Evolutionary conservation across 2,888 invertebrate species (phyloP).

Genomic region (Euzophera pinguis): DNA sequence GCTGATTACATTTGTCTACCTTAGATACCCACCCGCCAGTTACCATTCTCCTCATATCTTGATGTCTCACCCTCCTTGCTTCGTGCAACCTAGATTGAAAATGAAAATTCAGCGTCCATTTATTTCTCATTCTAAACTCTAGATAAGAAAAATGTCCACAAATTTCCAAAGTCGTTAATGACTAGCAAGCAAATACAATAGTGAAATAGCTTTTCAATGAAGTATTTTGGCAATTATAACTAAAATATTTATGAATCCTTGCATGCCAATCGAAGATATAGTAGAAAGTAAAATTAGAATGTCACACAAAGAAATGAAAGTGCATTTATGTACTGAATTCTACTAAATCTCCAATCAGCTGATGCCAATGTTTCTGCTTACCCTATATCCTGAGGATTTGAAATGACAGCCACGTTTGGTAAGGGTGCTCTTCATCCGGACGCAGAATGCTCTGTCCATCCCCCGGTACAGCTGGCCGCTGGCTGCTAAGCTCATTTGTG

Average conservation of each 20-base stretch:
- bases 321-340: neutral
- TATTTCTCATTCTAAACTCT: conserved; percentile 54
- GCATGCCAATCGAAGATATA: neutral
- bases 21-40: conserved; percentile 76
- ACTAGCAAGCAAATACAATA: conserved; percentile 16
- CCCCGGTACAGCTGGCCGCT: conserved; percentile 88
- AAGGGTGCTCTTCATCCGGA: conserved; percentile 98
- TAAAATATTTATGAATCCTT: no score
- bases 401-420: conserved; percentile 98
- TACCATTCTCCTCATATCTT: conserved; percentile 65
- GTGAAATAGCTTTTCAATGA: neutral
- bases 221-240: no score
- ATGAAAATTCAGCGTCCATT: conserved; percentile 75
- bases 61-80: conserved; percentile 59
- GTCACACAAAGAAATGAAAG: no score
- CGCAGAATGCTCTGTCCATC: conserved; percentile 94
- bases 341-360: conserved; percentile 6
- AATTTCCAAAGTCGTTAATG: conserved; percentile 51
- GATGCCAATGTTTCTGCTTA: conserved; percentile 69
- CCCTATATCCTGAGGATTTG: conserved; percentile 97
- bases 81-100: conserved; percentile 77
- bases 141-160: conserved; percentile 60
- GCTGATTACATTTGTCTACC: conserved; percentile 27
- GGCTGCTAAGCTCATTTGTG: conserved; percentile 88
- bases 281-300: neutral